Evolutionary conservation across 2,113 vertebrate species (phyloP).

Genomic region (Collichthys lucidus): DNA sequence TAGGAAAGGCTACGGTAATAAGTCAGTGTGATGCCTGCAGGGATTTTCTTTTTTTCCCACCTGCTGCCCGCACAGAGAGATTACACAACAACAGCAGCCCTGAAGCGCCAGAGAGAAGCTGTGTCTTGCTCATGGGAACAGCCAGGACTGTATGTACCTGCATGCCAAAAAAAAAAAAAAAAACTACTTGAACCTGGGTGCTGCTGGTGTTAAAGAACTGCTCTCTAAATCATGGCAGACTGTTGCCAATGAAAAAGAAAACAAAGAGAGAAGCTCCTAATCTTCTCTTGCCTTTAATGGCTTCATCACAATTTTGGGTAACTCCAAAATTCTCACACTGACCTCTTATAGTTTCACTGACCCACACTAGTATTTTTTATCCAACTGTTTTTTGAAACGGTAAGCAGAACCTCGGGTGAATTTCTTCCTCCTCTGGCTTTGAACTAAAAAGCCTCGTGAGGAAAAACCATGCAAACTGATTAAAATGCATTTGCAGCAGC

Average conservation of each 20-base stretch:
- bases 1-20: constrained; percentile 30
- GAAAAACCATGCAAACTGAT: constrained; percentile 64
- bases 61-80: constrained; percentile 63
- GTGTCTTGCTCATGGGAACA: constrained; percentile 56
- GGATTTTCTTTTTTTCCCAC: constrained; percentile 64
- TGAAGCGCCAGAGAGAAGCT: constrained; percentile 39
- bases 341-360: constrained; percentile 40
- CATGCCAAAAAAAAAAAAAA: constrained; percentile 51
- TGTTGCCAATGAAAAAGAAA: constrained; percentile 14
- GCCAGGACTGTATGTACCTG: constrained; percentile 16
- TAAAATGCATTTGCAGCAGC: constrained; percentile 68
- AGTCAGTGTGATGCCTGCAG: constrained; percentile 49
- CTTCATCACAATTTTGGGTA: constrained; percentile 53
- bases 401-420: constrained; percentile 51
- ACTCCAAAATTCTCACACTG: constrained; percentile 21
- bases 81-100: constrained; percentile 49
- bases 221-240: constrained; percentile 28
- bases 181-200: constrained; percentile 35
- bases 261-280: constrained; percentile 28
- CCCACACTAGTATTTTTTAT: constrained; percentile 24
- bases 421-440: constrained; percentile 47
- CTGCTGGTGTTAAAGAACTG: constrained; percentile 41
- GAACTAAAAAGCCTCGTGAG: constrained; percentile 44
- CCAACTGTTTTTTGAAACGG: constrained; percentile 46
- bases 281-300: constrained; percentile 40